Conservation (phyloP, 2,888 invertebrate genomes). For the Furcula furcula region DNA sequence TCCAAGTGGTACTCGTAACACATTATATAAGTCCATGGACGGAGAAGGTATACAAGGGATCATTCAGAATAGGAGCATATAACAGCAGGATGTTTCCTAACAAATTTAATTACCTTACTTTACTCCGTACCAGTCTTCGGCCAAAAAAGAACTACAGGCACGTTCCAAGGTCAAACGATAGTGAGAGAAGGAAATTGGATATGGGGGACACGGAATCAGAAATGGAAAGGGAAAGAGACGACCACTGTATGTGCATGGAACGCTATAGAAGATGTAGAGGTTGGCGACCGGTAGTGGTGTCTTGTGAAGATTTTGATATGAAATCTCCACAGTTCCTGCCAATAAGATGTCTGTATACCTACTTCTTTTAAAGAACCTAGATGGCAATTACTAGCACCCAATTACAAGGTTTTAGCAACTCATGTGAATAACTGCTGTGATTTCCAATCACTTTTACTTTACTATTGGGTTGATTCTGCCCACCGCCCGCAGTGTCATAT, state of each 20-base stretch:
- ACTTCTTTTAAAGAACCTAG: slow-evolving; percentile 29
- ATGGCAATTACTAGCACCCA: too few relatives aligned
- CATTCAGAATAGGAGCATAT: slow-evolving; percentile 1
- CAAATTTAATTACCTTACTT: background rate
- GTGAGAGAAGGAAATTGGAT: slow-evolving; percentile 20
- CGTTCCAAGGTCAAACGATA: slow-evolving; percentile 9
- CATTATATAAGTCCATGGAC: slow-evolving; percentile 4
- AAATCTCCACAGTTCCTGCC: slow-evolving; percentile 25
- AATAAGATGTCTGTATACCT: slow-evolving; percentile 23
- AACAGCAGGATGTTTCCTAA: slow-evolving; percentile 1
- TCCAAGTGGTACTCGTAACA: background rate
- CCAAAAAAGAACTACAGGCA: slow-evolving; percentile 19
- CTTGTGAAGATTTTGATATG: slow-evolving; percentile 15
- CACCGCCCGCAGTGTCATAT: too few relatives aligned
- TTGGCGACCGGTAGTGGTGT: slow-evolving; percentile 10
- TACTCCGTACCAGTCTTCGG: background rate
- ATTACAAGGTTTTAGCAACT: too few relatives aligned
- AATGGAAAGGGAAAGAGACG: slow-evolving; percentile 14
- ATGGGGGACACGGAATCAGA: slow-evolving; percentile 32
- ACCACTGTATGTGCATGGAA: slow-evolving; percentile 33
- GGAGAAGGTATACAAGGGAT: slow-evolving; percentile 3
- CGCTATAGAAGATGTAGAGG: slow-evolving; percentile 19
- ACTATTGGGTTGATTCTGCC: too few relatives aligned
- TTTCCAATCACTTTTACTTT: too few relatives aligned
- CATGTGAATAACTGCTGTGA: too few relatives aligned